Conservation (phyloP, 92 coral and sea anemone species). For the Siderastrea radians region DNA sequence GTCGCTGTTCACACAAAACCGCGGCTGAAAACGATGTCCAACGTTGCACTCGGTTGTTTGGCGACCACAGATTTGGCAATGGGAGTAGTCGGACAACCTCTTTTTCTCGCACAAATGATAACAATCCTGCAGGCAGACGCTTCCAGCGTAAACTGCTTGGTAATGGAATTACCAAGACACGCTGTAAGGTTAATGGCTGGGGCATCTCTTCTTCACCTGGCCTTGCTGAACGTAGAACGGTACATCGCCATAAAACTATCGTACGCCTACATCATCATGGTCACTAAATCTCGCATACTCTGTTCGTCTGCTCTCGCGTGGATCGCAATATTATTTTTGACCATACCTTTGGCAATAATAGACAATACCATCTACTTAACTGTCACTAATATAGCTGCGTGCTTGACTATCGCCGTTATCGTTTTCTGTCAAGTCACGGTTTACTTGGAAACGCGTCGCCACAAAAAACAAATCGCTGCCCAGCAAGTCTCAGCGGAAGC, state of each 20-base stretch:
- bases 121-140: background rate
- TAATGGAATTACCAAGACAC: background rate
- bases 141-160: background rate
- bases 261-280: background rate
- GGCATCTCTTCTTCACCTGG: constrained; percentile 3
- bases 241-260: constrained; percentile 12
- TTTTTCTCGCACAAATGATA: background rate
- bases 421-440: background rate
- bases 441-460: constrained; percentile 14
- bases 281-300: too few species aligned
- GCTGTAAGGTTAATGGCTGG: background rate
- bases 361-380: background rate
- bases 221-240: background rate
- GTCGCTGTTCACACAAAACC: background rate
- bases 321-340: too few species aligned
- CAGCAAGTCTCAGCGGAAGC: too few species aligned
- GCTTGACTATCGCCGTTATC: background rate
- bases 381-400: background rate
- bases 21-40: too few species aligned
- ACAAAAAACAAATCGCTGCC: background rate
- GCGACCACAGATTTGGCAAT: background rate
- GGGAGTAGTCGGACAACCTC: constrained; percentile 13
- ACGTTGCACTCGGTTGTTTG: too few species aligned
- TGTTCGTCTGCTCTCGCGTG: too few species aligned
- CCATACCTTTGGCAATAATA: background rate